Evolutionary conservation across 2,888 invertebrate species (phyloP).

Genomic region (Spicauda simplicius): DNA sequence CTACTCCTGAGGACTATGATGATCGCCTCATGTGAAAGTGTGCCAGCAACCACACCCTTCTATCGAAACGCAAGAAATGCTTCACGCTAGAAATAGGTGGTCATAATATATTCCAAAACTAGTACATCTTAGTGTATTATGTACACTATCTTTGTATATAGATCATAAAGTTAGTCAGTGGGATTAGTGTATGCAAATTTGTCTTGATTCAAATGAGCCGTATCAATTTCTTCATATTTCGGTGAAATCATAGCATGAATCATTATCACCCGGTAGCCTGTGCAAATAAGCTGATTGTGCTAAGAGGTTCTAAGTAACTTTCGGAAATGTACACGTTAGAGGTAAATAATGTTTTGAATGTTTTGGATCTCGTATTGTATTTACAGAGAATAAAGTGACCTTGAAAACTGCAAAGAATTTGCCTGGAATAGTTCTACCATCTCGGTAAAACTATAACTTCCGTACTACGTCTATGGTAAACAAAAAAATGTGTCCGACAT

Average conservation of each 20-base stretch:
- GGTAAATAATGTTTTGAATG: conserved; percentile 11
- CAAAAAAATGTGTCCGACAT: too few relatives aligned
- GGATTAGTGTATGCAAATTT: conserved; percentile 10
- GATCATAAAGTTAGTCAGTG: background rate
- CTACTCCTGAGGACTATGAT: too few relatives aligned
- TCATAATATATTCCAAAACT: background rate
- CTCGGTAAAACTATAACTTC: too few relatives aligned
- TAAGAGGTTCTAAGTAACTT: conserved; percentile 19
- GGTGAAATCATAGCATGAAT: conserved; percentile 41
- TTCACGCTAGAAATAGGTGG: too few relatives aligned
- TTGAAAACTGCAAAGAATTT: background rate
- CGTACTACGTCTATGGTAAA: too few relatives aligned
- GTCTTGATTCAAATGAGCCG: conserved; percentile 11
- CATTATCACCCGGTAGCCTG: conserved; percentile 35
- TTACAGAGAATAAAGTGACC: background rate
- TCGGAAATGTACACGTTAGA: conserved; percentile 9
- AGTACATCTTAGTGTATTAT: background rate
- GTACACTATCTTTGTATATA: background rate
- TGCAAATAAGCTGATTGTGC: conserved; percentile 35
- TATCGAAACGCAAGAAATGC: too few relatives aligned
- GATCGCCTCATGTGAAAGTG: too few relatives aligned
- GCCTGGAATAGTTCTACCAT: background rate
- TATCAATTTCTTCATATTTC: conserved; percentile 37
- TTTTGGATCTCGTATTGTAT: background rate
- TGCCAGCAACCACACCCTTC: too few relatives aligned